Evolutionary conservation across 2,113 vertebrate genomes (phyloP), one percentile per base, ranked within the genome.

Genomic region (Callaeas wilsoni): DNA sequence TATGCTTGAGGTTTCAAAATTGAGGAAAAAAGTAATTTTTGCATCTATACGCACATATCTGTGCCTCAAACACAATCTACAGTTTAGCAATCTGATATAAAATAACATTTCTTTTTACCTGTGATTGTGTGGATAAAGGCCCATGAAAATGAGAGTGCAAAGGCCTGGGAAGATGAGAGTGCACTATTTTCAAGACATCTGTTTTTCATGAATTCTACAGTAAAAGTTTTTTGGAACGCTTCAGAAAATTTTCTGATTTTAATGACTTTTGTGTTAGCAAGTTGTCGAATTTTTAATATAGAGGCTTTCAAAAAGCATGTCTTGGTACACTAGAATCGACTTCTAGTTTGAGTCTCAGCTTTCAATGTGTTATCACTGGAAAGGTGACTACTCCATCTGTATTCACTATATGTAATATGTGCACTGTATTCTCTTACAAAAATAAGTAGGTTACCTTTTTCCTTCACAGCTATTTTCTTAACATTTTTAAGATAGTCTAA

Each of bases 1-100:
- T 93, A 90, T 88, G 53, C 52, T 71, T 88, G 70, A 96, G 39
- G 53, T 92, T 84, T 78, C 85, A 90, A 94, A 88, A 64, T 2
- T 20, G 49, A 85, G 73, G 82, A 9, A 69, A 87, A 62, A 78
- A 33, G n/a, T 89, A 14, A 44, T 77, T 84, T 92, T 86, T 92
- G 65, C 41, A 42, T 87, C 25, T 75, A 3, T 49, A 44, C 23
- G 13, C 67, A 37, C 42, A 63, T 55, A 70, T n/a, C 57, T 87
- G 53, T 78, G 37, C 49, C 87, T 96, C 90, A 81, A 41, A 62
- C 42, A 69, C 57, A 62, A n/a, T 75, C 73, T 78, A 41, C 39
- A 91, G 63, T 90, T 89, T 74, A 62, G 26, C 35, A 68, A 12
- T 87, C 47, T 67, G 53, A 16, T 85, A 65, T 46, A 84, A 96